Percentiles rank a stretch among this genome's conserved stretches.
Conservation (phyloP, 2,113 vertebrate genomes). For the Heteronetta atricapilla region DNA sequence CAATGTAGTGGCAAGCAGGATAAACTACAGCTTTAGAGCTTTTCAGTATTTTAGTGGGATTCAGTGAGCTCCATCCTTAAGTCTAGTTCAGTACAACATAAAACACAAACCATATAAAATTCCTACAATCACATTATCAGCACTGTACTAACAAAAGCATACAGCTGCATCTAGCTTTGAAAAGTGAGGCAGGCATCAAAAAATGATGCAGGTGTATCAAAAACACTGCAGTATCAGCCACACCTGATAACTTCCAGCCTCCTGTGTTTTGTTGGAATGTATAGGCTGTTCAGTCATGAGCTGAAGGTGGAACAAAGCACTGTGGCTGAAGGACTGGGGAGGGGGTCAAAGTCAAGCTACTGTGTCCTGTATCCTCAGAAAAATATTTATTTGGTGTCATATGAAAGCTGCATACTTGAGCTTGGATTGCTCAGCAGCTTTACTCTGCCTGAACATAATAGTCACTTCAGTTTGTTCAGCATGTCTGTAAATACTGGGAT, state of each 20-base stretch:
- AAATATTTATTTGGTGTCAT: not conserved
- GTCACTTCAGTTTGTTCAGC: not conserved
- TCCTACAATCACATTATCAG: not conserved
- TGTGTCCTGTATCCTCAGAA: not conserved
- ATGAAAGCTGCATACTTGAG: not conserved
- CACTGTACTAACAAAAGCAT: not conserved
- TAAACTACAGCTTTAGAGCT: not conserved
- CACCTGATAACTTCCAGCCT: not conserved
- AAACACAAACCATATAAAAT: not conserved
- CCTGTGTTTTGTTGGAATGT: not conserved
- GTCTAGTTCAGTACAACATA: not conserved
- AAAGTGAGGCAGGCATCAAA: not conserved
- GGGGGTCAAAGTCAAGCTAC: slow-evolving; percentile 14
- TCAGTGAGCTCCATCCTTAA: not conserved
- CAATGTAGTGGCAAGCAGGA: not conserved
- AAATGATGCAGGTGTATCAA: not conserved
- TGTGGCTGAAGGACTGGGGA: not conserved
- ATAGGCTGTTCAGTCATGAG: not conserved
- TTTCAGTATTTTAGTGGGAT: not conserved
- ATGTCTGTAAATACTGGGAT: not conserved
- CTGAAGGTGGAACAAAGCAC: not conserved
- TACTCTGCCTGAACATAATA: not conserved
- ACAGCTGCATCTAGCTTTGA: not conserved
- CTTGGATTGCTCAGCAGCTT: not conserved
- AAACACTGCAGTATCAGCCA: not conserved